These are phyloP conservation scores for Eupithecia pulchellata DNA, from an alignment of 2,888 invertebrate species.

Conservation along the genomic window DNA sequence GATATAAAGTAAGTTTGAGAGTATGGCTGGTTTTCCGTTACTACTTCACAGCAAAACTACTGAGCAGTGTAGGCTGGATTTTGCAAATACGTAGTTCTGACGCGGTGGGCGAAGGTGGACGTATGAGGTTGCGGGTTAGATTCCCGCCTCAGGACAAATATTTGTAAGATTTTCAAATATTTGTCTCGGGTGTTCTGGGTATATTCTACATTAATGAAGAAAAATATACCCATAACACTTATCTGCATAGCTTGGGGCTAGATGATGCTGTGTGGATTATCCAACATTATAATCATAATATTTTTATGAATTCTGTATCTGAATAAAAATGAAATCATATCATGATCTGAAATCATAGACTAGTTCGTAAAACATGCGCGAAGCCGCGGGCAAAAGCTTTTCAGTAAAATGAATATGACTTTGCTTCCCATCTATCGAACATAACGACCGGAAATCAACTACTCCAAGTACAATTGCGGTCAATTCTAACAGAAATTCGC, in stretches of 20 bases:
- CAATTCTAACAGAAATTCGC: slow-evolving; percentile 11
- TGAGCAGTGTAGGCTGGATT: background rate
- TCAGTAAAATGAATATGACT: background rate
- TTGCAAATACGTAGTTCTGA: background rate
- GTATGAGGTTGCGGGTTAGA: too few species aligned
- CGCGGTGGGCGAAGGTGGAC: too few species aligned
- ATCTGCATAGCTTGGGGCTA: too few species aligned
- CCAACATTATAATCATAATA: too few species aligned
- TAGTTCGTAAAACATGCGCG: background rate
- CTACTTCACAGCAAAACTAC: background rate
- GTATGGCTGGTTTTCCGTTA: background rate
- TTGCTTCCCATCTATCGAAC: background rate
- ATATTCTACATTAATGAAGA: too few species aligned
- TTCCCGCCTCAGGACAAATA: too few species aligned
- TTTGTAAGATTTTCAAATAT: too few species aligned
- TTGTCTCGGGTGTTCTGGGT: too few species aligned
- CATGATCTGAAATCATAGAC: background rate
- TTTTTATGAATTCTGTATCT: too few species aligned
- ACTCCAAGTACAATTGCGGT: slow-evolving; percentile 14
- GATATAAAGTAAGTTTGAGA: background rate
- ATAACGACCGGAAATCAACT: background rate
- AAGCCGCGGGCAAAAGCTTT: background rate
- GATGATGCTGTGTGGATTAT: too few species aligned
- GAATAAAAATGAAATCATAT: too few species aligned
- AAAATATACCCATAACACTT: too few species aligned